Percentiles rank a stretch among this genome's conserved stretches.
Evolutionary conservation across 1,140 invertebrate species (phyloP).

Genomic region (Gerris buenoi): DNA sequence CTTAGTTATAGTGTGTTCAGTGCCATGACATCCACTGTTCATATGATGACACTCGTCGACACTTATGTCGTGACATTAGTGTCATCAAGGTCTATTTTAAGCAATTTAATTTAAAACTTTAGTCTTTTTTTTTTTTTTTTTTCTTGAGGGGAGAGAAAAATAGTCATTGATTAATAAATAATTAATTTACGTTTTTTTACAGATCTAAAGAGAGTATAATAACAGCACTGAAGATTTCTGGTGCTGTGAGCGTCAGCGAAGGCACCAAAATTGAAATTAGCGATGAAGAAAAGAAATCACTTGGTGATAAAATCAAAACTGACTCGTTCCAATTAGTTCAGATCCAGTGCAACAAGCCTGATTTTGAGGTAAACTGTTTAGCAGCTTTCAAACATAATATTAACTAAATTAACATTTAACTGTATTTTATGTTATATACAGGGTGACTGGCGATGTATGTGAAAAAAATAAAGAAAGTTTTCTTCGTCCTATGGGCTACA

Average conservation of each 20-base stretch:
- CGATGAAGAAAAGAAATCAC: constrained; percentile 3
- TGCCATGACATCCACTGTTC: no score
- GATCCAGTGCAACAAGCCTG: constrained; percentile 13
- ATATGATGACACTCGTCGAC: no score
- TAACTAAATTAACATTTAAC: background rate
- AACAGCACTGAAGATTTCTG: constrained; percentile 42
- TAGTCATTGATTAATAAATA: no score
- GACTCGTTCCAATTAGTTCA: constrained; percentile 11
- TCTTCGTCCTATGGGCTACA: no score
- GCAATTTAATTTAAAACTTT: no score
- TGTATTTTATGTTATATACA: background rate
- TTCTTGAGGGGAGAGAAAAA: no score
- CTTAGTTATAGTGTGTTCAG: no score
- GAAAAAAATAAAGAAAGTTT: background rate
- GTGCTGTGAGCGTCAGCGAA: constrained; percentile 39
- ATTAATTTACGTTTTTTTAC: constrained; percentile 23
- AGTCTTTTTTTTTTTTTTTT: no score
- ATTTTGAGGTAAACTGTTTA: constrained; percentile 15
- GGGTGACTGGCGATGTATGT: no score
- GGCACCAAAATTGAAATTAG: constrained; percentile 22
- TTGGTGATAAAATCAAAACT: background rate
- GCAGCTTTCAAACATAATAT: constrained; percentile 38
- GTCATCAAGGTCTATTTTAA: no score
- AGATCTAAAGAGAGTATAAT: constrained; percentile 27
- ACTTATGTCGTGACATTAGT: no score